Conservation (phyloP, 2,797 vertebrate species). For the Myotis daubentonii region DNA sequence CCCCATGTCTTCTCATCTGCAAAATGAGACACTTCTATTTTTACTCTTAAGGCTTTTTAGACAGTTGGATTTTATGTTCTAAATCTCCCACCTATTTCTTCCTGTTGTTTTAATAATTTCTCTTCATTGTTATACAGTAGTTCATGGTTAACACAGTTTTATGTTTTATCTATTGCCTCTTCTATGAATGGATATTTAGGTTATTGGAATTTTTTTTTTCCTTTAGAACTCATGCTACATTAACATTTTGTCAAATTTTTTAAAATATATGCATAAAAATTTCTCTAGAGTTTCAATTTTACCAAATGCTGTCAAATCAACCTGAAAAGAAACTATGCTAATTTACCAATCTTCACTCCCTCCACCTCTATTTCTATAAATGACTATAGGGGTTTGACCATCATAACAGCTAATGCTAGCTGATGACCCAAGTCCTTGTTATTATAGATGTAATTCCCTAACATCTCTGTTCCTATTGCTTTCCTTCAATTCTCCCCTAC, state of each 20-base stretch:
- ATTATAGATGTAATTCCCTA: background rate
- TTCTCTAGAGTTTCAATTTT: constrained; percentile 43
- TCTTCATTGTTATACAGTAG: background rate
- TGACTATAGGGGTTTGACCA: background rate
- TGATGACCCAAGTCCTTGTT: background rate
- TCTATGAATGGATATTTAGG: background rate
- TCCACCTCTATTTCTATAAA: background rate
- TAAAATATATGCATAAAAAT: background rate
- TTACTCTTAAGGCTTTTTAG: background rate
- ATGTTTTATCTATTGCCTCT: background rate
- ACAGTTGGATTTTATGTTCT: constrained; percentile 19
- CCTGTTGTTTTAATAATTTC: background rate
- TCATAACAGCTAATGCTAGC: background rate
- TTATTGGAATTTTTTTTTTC: background rate
- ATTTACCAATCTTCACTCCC: background rate
- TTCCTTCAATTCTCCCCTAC: background rate
- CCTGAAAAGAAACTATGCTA: background rate
- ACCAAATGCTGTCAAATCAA: background rate
- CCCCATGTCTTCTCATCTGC: background rate
- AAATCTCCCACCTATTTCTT: background rate
- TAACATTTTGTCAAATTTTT: background rate
- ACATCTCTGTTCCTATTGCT: background rate
- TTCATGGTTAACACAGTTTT: background rate
- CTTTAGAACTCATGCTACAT: background rate
- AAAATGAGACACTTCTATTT: background rate